Percentiles rank a stretch among this genome's conserved stretches.
Evolutionary conservation across 2,888 invertebrate genomes (phyloP).

Genomic region (Chironomus tentans): DNA sequence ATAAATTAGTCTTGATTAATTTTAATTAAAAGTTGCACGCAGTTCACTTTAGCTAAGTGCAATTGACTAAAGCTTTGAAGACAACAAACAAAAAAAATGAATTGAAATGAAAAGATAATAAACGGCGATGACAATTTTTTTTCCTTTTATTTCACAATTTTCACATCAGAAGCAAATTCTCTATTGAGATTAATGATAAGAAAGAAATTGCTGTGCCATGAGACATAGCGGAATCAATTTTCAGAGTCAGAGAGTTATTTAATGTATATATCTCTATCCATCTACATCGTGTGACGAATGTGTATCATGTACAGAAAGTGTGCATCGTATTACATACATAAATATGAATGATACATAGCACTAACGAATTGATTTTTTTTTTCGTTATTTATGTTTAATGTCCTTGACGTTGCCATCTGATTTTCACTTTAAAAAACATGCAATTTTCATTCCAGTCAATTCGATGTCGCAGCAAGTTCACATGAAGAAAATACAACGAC

Average conservation of each 20-base stretch:
- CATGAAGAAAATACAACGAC: constrained; percentile 31
- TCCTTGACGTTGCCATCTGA: constrained; percentile 24
- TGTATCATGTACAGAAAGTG: not conserved
- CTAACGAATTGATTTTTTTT: constrained; percentile 19
- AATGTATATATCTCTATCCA: too few relatives aligned
- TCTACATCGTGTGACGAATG: constrained; percentile 11
- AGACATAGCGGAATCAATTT: constrained; percentile 21
- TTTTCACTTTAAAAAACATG: not conserved
- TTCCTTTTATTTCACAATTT: not conserved
- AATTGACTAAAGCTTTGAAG: not conserved
- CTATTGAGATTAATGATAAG: constrained; percentile 27
- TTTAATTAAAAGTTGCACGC: constrained; percentile 26
- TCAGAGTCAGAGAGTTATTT: constrained; percentile 2
- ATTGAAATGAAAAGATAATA: constrained; percentile 5
- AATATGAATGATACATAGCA: not conserved
- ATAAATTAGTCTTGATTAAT: constrained; percentile 23
- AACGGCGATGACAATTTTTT: not conserved
- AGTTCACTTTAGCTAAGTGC: constrained; percentile 2
- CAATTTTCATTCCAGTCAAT: constrained; percentile 14
- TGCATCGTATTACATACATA: constrained; percentile 19
- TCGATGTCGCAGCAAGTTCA: not conserved
- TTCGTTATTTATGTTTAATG: not conserved
- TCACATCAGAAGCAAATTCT: not conserved
- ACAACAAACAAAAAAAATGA: not conserved
- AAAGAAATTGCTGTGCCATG: constrained; percentile 21